These are phyloP conservation scores for Cremastinae sp. DNA, from an alignment of 2,888 invertebrate species.

Conservation along the genomic window DNA sequence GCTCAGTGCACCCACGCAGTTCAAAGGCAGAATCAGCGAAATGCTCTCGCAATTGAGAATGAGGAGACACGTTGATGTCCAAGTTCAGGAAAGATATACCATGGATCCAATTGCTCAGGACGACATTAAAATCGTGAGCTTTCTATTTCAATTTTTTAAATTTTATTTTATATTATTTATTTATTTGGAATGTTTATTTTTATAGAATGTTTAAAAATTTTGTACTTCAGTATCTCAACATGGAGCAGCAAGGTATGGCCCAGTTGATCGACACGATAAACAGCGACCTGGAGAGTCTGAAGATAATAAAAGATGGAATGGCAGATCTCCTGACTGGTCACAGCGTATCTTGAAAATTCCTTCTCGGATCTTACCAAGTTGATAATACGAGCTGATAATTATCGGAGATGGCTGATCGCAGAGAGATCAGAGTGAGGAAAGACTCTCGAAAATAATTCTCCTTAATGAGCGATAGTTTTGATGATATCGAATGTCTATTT, in stretches of 20 bases:
- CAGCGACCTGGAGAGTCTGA: slow-evolving; percentile 89
- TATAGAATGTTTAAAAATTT: neutral
- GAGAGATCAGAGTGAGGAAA: slow-evolving; percentile 3
- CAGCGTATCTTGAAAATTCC: slow-evolving; percentile 70
- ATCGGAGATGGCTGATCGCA: neutral
- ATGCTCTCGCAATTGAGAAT: slow-evolving; percentile 92
- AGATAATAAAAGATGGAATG: slow-evolving; percentile 90
- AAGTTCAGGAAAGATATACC: slow-evolving; percentile 87
- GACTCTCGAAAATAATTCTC: slow-evolving; percentile 11
- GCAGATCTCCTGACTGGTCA: slow-evolving; percentile 80
- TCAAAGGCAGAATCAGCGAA: slow-evolving; percentile 96
- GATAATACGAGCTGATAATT: neutral
- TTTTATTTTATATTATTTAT: slow-evolving; percentile 1
- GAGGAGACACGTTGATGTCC: slow-evolving; percentile 83
- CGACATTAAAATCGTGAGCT: slow-evolving; percentile 83
- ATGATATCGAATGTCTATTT: neutral
- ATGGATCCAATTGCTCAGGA: slow-evolving; percentile 85
- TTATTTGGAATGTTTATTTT: neutral
- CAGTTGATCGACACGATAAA: slow-evolving; percentile 92
- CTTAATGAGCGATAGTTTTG: neutral
- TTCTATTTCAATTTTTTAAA: neutral
- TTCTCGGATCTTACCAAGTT: slow-evolving; percentile 6
- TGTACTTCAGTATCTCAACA: slow-evolving; percentile 86
- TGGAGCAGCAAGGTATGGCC: slow-evolving; percentile 94
- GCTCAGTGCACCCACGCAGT: slow-evolving; percentile 94